These are phyloP conservation scores for Volucella inanis DNA, from an alignment of 2,888 invertebrate genomes.

Conservation along the genomic window DNA sequence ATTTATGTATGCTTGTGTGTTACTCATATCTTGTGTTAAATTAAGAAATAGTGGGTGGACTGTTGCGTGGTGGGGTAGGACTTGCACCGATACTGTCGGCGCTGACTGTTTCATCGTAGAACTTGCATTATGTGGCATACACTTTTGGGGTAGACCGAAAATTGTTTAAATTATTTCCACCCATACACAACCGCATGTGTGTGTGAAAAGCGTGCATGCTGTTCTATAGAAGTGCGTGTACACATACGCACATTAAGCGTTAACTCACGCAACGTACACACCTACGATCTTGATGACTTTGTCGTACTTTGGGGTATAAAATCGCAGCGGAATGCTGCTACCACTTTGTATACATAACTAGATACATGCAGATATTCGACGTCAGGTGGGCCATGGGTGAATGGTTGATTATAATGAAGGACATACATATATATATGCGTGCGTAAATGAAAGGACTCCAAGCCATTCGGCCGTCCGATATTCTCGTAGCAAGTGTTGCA, in stretches of 20 bases:
- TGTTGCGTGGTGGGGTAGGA: slow-evolving; percentile 69
- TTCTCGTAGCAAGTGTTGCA: slow-evolving; percentile 45
- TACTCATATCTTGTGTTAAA: slow-evolving; percentile 20
- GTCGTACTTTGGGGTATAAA: slow-evolving; percentile 69
- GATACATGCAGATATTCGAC: slow-evolving; percentile 18
- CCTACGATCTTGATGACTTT: slow-evolving; percentile 67
- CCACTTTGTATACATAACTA: not conserved
- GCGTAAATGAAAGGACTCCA: slow-evolving; percentile 11
- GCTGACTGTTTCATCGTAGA: slow-evolving; percentile 68
- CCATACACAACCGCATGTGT: slow-evolving; percentile 74
- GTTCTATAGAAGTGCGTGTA: slow-evolving; percentile 36
- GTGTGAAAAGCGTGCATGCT: slow-evolving; percentile 50
- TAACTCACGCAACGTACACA: slow-evolving; percentile 43
- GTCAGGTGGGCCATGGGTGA: not conserved
- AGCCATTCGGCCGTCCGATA: slow-evolving; percentile 51
- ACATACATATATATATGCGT: no score
- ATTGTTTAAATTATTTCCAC: slow-evolving; percentile 74
- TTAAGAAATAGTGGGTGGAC: slow-evolving; percentile 18
- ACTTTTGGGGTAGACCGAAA: slow-evolving; percentile 75
- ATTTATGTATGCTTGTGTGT: slow-evolving; percentile 18
- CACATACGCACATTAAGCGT: slow-evolving; percentile 27
- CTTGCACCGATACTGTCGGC: slow-evolving; percentile 16
- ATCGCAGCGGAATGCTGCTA: slow-evolving; percentile 52
- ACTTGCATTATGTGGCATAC: slow-evolving; percentile 75
- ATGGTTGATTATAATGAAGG: not conserved